These are phyloP conservation scores for Psilopogon haemacephalus DNA, from an alignment of 2,113 vertebrate genomes.

Conservation along the genomic window DNA sequence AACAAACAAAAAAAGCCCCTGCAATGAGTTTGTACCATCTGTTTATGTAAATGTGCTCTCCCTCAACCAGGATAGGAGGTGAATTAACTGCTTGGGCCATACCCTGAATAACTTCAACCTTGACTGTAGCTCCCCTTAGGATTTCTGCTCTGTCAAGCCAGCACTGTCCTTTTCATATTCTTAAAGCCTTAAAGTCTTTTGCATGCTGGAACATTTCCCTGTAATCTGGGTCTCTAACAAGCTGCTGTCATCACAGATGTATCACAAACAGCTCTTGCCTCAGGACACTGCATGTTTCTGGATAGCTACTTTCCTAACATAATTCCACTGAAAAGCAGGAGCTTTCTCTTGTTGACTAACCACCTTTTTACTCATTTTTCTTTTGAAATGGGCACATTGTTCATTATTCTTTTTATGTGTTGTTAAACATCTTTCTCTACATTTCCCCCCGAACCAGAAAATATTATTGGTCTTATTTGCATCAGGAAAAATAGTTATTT, in stretches of 20 bases:
- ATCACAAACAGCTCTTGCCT: slow-evolving; percentile 66
- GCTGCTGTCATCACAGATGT: slow-evolving; percentile 65
- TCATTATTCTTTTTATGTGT: background rate
- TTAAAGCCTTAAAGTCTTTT: slow-evolving; percentile 55
- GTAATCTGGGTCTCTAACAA: slow-evolving; percentile 40
- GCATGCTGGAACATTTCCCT: slow-evolving; percentile 67
- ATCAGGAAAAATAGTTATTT: background rate
- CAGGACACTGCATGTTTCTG: slow-evolving; percentile 60
- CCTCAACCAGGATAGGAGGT: accelerated
- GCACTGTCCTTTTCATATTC: background rate
- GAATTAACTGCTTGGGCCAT: background rate
- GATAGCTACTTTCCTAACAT: slow-evolving; percentile 45
- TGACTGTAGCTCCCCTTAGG: background rate
- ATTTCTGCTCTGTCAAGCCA: slow-evolving; percentile 37
- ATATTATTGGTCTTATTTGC: background rate
- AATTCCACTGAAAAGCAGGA: slow-evolving; percentile 17
- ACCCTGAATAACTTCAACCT: background rate
- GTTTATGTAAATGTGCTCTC: background rate
- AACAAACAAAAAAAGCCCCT: background rate
- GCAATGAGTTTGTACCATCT: background rate
- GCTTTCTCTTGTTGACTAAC: background rate
- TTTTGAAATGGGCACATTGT: background rate
- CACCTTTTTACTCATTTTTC: background rate
- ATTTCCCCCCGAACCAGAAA: background rate
- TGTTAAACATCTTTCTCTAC: background rate